Conservation (phyloP, 2,113 vertebrate species). For the Amphiprion percula region DNA sequence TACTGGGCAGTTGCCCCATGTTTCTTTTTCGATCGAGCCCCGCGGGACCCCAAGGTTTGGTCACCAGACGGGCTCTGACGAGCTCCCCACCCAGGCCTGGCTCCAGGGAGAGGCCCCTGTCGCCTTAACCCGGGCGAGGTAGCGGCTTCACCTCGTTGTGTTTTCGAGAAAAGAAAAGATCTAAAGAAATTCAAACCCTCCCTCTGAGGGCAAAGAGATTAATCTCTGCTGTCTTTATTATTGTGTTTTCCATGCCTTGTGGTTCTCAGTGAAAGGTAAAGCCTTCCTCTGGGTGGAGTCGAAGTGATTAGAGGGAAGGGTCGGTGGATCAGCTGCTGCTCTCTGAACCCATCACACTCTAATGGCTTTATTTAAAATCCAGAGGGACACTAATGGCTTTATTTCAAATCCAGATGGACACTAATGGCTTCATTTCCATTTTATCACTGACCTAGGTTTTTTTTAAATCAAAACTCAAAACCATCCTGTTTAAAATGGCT, state of each 20-base stretch:
- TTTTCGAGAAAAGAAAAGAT: constrained; percentile 5
- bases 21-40: too few relatives aligned
- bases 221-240: constrained; percentile 16
- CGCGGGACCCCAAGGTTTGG: too few relatives aligned
- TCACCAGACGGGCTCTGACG: too few relatives aligned
- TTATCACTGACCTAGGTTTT: too few relatives aligned
- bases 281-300: constrained; percentile 45
- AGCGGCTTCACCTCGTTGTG: too few relatives aligned
- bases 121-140: too few relatives aligned
- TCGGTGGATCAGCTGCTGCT: constrained; percentile 71
- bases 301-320: constrained; percentile 41
- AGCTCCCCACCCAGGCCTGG: too few relatives aligned
- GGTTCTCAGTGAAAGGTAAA: constrained; percentile 40
- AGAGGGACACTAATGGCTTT: constrained; percentile 68
- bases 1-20: too few relatives aligned
- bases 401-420: constrained; percentile 65
- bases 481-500: too few relatives aligned
- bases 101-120: too few relatives aligned
- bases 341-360: constrained; percentile 42
- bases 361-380: constrained; percentile 76
- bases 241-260: constrained; percentile 16
- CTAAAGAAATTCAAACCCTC: constrained; percentile 27
- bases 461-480: too few relatives aligned
- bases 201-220: constrained; percentile 14
- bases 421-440: constrained; percentile 54